Percentiles rank a stretch among this genome's conserved stretches.
Conservation (phyloP, 2,797 vertebrate genomes). For the Lophotriccus pileatus region DNA sequence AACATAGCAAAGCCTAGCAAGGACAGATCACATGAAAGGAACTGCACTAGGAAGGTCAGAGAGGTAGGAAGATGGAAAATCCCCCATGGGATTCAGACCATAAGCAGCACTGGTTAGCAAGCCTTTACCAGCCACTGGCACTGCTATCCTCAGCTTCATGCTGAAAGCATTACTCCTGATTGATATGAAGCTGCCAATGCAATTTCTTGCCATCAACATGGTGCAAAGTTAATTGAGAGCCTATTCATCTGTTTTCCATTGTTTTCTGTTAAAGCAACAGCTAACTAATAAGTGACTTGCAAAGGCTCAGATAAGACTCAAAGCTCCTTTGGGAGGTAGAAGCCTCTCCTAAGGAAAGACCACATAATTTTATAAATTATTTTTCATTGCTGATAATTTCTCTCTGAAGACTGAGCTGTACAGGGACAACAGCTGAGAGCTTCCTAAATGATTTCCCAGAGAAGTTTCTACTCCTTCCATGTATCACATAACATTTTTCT, state of each 20-base stretch:
- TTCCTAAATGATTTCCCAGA: not conserved
- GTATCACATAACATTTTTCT: not conserved
- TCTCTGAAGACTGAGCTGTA: not conserved
- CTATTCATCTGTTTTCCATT: not conserved
- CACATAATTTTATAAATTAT: not conserved
- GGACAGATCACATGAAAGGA: not conserved
- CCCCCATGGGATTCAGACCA: not conserved
- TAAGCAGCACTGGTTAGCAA: not conserved
- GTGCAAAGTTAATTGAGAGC: not conserved
- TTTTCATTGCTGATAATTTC: not conserved
- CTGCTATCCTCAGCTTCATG: not conserved
- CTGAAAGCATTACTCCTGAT: not conserved
- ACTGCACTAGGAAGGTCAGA: not conserved
- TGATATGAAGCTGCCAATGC: not conserved
- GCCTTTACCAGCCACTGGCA: not conserved
- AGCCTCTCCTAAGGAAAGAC: not conserved
- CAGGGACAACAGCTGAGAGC: not conserved
- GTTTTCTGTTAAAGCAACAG: not conserved
- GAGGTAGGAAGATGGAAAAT: not conserved
- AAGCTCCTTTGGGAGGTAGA: not conserved
- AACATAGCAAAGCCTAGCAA: not conserved
- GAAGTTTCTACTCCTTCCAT: not conserved
- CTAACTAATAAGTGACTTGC: not conserved
- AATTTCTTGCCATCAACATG: not conserved
- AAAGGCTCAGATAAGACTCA: not conserved